These are phyloP conservation scores for Desoria tigrina DNA, from an alignment of 2,888 invertebrate species.

Conservation along the genomic window DNA sequence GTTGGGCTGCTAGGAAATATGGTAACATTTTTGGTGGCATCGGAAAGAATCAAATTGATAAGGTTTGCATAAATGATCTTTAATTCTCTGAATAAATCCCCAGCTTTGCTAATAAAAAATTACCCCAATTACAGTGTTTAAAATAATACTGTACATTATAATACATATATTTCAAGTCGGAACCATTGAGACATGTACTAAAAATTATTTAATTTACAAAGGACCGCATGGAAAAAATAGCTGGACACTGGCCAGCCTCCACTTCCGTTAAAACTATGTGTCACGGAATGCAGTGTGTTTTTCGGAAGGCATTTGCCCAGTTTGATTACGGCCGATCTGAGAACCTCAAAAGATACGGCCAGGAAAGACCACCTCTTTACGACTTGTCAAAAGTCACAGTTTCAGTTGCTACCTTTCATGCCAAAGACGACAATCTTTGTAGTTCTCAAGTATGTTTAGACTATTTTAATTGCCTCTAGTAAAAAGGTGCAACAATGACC, in stretches of 20 bases:
- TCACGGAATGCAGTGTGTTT: conserved; percentile 7
- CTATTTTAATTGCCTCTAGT: too few species aligned
- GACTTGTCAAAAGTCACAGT: not conserved
- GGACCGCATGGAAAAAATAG: not conserved
- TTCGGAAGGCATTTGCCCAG: not conserved
- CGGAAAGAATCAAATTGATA: not conserved
- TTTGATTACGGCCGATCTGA: conserved; percentile 2
- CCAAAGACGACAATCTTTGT: not conserved
- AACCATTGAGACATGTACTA: too few species aligned
- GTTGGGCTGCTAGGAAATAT: not conserved
- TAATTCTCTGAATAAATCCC: too few species aligned
- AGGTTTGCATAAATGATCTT: too few species aligned
- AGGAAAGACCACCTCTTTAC: not conserved
- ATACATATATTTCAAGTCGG: too few species aligned
- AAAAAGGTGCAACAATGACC: not conserved
- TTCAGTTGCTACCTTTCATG: conserved; percentile 6
- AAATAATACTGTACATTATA: too few species aligned
- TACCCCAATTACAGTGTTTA: too few species aligned
- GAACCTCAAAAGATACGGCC: not conserved
- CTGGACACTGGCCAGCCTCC: not conserved
- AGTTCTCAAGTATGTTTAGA: too few species aligned
- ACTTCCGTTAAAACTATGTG: not conserved
- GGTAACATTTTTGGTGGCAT: not conserved
- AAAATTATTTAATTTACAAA: not conserved
- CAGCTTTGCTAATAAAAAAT: too few species aligned